A percentile compares a stretch with the other conserved stretches of the same genome.
These are phyloP conservation scores for Tenthredo mesomela DNA, from an alignment of 2,888 invertebrate species.

Conservation along the genomic window DNA sequence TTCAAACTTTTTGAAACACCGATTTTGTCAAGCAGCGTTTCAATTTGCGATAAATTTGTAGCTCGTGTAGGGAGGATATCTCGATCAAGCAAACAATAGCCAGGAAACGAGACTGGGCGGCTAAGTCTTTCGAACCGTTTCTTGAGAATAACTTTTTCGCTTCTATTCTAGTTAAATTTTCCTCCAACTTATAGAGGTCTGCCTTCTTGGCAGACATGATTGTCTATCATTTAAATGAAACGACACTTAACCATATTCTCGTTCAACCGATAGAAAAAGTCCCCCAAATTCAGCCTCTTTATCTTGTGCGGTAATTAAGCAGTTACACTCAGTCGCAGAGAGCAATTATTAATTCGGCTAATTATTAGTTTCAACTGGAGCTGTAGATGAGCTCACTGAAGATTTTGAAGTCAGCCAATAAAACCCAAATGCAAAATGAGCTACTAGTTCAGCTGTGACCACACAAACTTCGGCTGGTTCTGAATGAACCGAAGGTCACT, in stretches of 20 bases:
- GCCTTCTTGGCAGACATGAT: conserved; percentile 1
- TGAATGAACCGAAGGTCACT: not conserved
- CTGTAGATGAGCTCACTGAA: not conserved
- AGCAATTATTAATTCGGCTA: not conserved
- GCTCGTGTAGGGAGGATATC: conserved; percentile 28
- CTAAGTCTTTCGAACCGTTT: not conserved
- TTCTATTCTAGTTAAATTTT: conserved; percentile 5
- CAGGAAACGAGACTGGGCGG: not conserved
- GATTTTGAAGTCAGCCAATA: not conserved
- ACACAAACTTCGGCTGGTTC: not conserved
- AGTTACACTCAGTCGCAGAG: not conserved
- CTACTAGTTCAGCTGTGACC: not conserved
- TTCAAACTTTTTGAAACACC: conserved; percentile 12
- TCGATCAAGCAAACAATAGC: conserved; percentile 40
- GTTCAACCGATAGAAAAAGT: not conserved
- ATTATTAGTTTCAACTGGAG: not conserved
- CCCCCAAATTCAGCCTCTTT: not conserved
- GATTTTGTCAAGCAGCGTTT: conserved; percentile 31
- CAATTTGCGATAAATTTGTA: conserved; percentile 36
- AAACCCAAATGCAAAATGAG: not conserved
- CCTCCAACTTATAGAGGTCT: not conserved
- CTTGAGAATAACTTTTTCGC: conserved; percentile 18
- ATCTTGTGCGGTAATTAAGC: not conserved
- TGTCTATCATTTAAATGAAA: not conserved
- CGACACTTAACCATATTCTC: not conserved